phyloP scores from a whole-genome alignment of 1,140 invertebrate species.

The Ostrea denselamellosa region DNA sequence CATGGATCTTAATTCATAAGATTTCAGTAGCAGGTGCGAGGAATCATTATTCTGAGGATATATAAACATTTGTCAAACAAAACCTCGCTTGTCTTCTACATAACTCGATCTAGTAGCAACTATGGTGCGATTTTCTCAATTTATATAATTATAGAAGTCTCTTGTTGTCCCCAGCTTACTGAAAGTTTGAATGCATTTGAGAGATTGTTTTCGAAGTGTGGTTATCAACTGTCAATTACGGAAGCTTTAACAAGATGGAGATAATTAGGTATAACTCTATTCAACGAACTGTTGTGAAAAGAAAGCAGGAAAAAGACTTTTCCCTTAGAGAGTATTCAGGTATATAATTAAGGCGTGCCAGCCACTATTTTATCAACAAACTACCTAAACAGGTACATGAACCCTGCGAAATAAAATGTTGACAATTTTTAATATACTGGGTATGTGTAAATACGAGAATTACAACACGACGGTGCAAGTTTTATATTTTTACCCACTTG shows the following conservation, averaged over 20 bases:
- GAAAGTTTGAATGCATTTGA: not conserved
- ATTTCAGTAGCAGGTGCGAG: not conserved
- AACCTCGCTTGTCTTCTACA: not conserved
- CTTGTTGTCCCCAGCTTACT: not conserved
- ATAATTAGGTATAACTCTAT: no score
- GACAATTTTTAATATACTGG: no score
- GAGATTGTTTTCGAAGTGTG: not conserved
- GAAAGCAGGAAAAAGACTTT: no score
- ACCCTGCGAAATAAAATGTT: no score
- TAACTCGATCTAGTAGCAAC: not conserved
- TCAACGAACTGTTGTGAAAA: no score
- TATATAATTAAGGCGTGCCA: no score
- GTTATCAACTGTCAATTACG: not conserved
- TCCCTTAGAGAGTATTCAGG: no score
- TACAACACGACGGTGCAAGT: no score
- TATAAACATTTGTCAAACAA: conserved; percentile 31
- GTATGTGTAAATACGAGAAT: no score
- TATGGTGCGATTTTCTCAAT: not conserved
- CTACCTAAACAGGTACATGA: no score
- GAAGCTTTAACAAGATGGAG: not conserved
- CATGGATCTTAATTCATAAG: conserved; percentile 3
- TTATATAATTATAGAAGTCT: not conserved
- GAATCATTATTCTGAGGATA: conserved; percentile 12
- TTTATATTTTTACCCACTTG: no score
- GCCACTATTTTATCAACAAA: no score